Percentiles rank a stretch among this genome's conserved stretches.
Conservation (phyloP, 35 echinoderm and acorn worm species). For the Strongylocentrotus purpuratus region DNA sequence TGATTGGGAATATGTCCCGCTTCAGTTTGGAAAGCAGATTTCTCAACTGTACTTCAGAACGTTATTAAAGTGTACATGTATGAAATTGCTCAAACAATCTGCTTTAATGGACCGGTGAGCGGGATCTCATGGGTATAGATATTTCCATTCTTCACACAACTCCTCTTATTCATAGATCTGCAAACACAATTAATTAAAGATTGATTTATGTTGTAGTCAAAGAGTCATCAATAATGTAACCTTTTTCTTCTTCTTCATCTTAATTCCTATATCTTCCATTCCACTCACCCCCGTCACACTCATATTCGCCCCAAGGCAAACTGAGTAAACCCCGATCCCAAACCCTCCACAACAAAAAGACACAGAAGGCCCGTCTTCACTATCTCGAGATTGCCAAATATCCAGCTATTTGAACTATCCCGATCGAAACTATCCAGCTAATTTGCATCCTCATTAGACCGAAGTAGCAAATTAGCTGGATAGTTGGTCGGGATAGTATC, state of each 20-base stretch:
- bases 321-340: background rate
- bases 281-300: background rate
- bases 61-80: background rate
- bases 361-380: too few relatives aligned
- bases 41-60: background rate
- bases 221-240: conserved; percentile 34
- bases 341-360: background rate
- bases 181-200: conserved; percentile 41
- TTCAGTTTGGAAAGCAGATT: background rate
- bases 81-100: background rate
- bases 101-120: background rate
- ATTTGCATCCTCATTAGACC: too few relatives aligned
- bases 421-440: too few relatives aligned
- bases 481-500: too few relatives aligned
- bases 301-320: background rate
- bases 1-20: background rate
- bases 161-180: conserved; percentile 24
- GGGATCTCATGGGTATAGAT: background rate
- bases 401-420: too few relatives aligned
- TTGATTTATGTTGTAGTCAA: conserved; percentile 28
- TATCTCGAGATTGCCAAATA: too few relatives aligned
- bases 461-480: too few relatives aligned
- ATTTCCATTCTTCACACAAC: background rate
- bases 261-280: background rate
- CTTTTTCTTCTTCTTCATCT: conserved; percentile 6